These are phyloP conservation scores for Clunio marinus DNA, from an alignment of 2,888 invertebrate genomes.

Conservation along the genomic window DNA sequence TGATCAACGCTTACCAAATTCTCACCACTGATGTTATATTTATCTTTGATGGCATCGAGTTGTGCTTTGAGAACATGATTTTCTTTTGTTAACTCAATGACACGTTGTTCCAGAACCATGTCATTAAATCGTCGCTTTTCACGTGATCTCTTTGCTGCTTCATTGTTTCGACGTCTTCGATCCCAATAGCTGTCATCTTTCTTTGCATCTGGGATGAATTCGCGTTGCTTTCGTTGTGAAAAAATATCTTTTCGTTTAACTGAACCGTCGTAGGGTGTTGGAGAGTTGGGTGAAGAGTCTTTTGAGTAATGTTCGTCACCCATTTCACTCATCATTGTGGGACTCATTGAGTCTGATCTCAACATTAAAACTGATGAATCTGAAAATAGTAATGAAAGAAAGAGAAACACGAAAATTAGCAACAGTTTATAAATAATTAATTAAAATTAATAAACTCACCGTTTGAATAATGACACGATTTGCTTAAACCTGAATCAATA, in stretches of 20 bases:
- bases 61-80: slow-evolving; percentile 92
- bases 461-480: slow-evolving; percentile 33
- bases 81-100: slow-evolving; percentile 90
- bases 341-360: slow-evolving; percentile 34
- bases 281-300: slow-evolving; percentile 1
- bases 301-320: slow-evolving; percentile 23
- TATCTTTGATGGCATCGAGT: slow-evolving; percentile 86
- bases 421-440: background rate
- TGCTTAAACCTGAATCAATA: slow-evolving; percentile 26
- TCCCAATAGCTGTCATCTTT: slow-evolving; percentile 99
- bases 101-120: slow-evolving; percentile 91
- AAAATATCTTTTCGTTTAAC: slow-evolving; percentile 50
- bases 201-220: slow-evolving; percentile 94
- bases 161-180: slow-evolving; percentile 90
- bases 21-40: slow-evolving; percentile 86
- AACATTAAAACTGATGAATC: slow-evolving; percentile 32
- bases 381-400: too few relatives aligned
- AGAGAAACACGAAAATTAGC: background rate
- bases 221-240: slow-evolving; percentile 87
- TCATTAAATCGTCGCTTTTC: slow-evolving; percentile 95
- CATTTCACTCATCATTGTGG: slow-evolving; percentile 33
- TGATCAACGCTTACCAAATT: slow-evolving; percentile 82
- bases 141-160: slow-evolving; percentile 93
- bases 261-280: slow-evolving; percentile 14
- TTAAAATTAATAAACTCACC: slow-evolving; percentile 16